Evolutionary conservation across 2,797 vertebrate genomes (phyloP).

Genomic region (Pangasius mekongensis): DNA sequence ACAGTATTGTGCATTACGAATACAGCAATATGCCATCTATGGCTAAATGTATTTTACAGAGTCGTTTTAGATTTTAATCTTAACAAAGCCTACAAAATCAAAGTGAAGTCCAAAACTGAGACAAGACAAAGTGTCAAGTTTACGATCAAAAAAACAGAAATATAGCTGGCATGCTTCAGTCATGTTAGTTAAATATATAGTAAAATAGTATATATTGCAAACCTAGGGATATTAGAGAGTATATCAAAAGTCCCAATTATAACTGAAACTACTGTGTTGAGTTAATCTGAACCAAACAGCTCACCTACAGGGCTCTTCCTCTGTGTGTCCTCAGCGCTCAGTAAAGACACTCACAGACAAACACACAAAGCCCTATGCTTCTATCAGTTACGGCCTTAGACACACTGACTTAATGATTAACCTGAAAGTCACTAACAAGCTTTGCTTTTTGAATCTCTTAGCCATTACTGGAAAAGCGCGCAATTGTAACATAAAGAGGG

Average conservation of each 20-base stretch:
- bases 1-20: not conserved
- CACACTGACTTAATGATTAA: constrained; percentile 32
- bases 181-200: not conserved
- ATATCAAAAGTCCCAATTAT: not conserved
- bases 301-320: constrained; percentile 7
- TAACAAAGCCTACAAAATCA: not conserved
- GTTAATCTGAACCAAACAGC: not conserved
- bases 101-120: not conserved
- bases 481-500: not conserved
- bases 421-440: not conserved
- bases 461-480: not conserved
- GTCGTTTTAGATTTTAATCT: not conserved
- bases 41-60: not conserved
- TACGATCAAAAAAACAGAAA: not conserved
- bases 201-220: not conserved
- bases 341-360: constrained; percentile 1
- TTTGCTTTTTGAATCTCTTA: constrained; percentile 1
- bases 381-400: constrained; percentile 1
- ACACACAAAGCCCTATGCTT: not conserved
- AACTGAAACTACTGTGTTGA: not conserved
- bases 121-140: not conserved
- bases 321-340: not conserved
- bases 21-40: not conserved
- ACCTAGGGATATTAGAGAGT: not conserved
- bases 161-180: not conserved